A percentile compares a stretch with the other conserved stretches of the same genome.
Evolutionary conservation across 2,888 invertebrate genomes (phyloP).

Genomic region (Dicranocentrus wangi): DNA sequence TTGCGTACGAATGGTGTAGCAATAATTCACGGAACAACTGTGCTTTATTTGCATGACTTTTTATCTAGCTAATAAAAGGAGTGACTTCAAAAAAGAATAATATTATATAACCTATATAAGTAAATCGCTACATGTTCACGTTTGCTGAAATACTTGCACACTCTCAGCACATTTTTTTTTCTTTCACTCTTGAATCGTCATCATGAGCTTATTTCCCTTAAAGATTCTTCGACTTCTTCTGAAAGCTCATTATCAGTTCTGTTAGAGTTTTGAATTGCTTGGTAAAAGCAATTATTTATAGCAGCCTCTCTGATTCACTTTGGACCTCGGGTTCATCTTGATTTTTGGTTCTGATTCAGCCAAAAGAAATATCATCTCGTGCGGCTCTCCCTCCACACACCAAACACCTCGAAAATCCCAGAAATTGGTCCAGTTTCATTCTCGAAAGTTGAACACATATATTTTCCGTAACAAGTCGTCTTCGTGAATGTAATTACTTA

Average conservation of each 20-base stretch:
- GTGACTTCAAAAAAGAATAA: constrained; percentile 1
- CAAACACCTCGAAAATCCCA: too few species aligned
- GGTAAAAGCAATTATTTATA: background rate
- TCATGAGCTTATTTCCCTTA: background rate
- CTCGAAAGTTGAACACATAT: background rate
- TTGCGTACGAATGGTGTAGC: background rate
- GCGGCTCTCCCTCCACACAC: too few species aligned
- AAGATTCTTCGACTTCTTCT: background rate
- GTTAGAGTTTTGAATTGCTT: too few species aligned
- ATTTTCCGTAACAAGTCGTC: background rate
- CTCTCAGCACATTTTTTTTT: background rate
- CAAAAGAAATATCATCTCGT: too few species aligned
- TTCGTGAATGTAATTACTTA: too few species aligned
- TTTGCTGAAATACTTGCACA: background rate
- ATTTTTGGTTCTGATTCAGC: too few species aligned
- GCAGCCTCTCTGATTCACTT: background rate
- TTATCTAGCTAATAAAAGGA: background rate
- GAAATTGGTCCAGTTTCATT: constrained; percentile 2
- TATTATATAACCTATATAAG: background rate
- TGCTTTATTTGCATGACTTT: background rate
- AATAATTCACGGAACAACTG: background rate
- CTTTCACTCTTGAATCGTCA: too few species aligned
- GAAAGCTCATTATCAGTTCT: constrained; percentile 4
- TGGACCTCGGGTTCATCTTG: background rate
- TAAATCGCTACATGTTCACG: background rate